Evolutionary conservation across 2,113 vertebrate genomes (phyloP).

Genomic region (Syngnathus typhle): DNA sequence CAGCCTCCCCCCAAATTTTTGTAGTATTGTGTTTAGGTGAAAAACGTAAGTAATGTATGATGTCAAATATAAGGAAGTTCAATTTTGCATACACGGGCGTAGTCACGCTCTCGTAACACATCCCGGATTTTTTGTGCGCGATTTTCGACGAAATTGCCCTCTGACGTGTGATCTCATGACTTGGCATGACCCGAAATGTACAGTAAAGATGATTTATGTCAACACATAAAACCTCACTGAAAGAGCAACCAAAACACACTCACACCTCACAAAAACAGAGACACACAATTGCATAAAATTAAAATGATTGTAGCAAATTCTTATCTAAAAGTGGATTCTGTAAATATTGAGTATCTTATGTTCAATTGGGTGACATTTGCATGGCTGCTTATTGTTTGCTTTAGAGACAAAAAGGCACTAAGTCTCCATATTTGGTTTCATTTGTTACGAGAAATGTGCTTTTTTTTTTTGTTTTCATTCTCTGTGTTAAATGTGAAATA

Average conservation of each 20-base stretch:
- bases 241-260: slow-evolving; percentile 1
- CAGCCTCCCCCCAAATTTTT: not conserved
- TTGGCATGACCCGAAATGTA: not conserved
- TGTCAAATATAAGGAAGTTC: not conserved
- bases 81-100: not conserved
- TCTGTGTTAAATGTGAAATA: not conserved
- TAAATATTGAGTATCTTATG: not conserved
- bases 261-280: not conserved
- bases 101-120: not conserved
- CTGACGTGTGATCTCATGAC: not conserved
- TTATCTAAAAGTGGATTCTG: not conserved
- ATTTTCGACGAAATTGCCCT: not conserved
- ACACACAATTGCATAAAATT: not conserved
- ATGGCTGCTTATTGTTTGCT: not conserved
- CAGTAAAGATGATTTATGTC: not conserved
- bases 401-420: not conserved
- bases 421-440: not conserved
- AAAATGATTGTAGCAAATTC: not conserved
- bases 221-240: not conserved
- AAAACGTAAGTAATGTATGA: not conserved
- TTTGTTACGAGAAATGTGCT: not conserved
- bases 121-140: not conserved
- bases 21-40: not conserved
- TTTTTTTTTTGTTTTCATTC: not conserved
- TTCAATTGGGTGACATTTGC: not conserved